Evolutionary conservation across 2,797 vertebrate species (phyloP), one percentile per base, ranked within the genome.

Genomic region (Spheniscus humboldti): DNA sequence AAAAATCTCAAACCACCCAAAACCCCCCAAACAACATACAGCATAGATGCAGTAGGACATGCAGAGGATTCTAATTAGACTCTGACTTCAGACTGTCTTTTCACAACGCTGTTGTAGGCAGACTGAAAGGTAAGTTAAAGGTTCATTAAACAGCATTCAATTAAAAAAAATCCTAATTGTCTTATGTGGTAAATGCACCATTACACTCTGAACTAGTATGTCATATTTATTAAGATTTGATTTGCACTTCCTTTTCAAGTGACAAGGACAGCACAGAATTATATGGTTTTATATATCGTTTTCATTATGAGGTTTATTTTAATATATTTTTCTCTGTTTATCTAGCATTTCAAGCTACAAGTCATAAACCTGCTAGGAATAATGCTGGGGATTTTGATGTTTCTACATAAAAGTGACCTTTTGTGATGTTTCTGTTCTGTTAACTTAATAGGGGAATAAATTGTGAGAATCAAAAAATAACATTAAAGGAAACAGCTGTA

Each of bases 81-180:
- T 55, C 55, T 95, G 86, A 88, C 76, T 97, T 94, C 74, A 88
- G 76, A 96, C 43, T 95, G 37, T 88, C 90, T 97, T 96, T 96
- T 97, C 88, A 88, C 13, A 86, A 67, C 39, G 12, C 68, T 47
- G 16, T 35, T 97, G 63, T 92, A 92, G 88, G 72, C 68, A 91
- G 68, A 93, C 86, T 95, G 90, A 94, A 97, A 97, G 71, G 76
- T 95, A 97, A 97, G 96, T 86, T 94, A 94, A 97, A 96, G 94
- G 92, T 97, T 98, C 94, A 92, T 97, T 98, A 97, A 96, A 59
- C 66, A 93, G 80, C 79, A 63, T 95, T 97, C 87, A 92, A 47
- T 96, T 91, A 79, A 91, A 95, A 96, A 84, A 86, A 48, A 2
- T 3, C 0, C 18, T 62, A n/a, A 85, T 92, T 86, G 31, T 94